Base-by-base conservation (phyloP, 2,797 vertebrate genomes). In the Triplophysa bombifrons region DNA sequence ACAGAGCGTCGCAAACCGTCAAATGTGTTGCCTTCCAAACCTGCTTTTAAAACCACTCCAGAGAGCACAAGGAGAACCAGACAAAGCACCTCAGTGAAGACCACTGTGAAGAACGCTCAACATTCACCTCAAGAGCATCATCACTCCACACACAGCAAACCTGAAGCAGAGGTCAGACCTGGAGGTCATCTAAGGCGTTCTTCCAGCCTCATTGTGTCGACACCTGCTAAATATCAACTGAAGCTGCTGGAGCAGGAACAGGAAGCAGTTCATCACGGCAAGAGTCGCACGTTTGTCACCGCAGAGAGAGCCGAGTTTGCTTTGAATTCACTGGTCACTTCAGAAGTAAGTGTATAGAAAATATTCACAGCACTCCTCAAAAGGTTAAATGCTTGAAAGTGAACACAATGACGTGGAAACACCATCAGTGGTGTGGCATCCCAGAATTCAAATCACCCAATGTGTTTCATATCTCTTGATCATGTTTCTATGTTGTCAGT, bases 291-390 rank as follows among this genome's bases (percentile, higher is more conserved):
- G 0, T 92, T 93, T 44, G 92, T 99, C 84, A 96, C 95, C 2
- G 82, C 90, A 60, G 93, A 95, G n/a, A 92, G 98, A 83, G 91
- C 96, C 65, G 89, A 92, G 2, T 83, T 94, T 66, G 95, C 96
- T 71, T 88, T 99, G 81, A 90, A 93, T 80, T 93, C 93, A 2
- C 82, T 99, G 2, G 89, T 98, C 66, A 96, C 95, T 16, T 94
- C 95, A 87, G 87, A 96, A 93, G 98, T 98, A 92, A 8, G 64
- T 27, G 6, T 16, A 12, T 61, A 20, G 14, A 3, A 6, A 55
- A 3, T 51, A 30, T 12, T 6, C 48, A 17, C 55, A 10, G 25
- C 0, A 4, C 7, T 8, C 8, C 8, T 10, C 2, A 55, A 56
- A 22, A 12, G 55, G 22, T 56, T 11, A 55, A 55, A 55, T 19